These are phyloP conservation scores for Leptestheria dahalacensis DNA, from an alignment of 1,140 invertebrate genomes.

Conservation along the genomic window DNA sequence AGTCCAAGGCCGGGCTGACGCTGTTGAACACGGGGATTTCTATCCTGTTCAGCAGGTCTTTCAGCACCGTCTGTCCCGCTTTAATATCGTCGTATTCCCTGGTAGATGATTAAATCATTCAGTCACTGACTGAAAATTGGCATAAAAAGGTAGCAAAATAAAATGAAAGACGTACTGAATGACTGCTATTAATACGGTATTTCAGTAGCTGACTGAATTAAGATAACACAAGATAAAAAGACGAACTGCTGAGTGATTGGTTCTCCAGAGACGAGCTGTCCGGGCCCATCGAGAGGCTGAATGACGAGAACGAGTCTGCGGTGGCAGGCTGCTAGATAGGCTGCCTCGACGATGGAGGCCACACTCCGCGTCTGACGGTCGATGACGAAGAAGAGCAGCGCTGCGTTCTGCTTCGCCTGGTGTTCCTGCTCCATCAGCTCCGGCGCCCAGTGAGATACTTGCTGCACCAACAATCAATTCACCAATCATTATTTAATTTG, in stretches of 20 bases:
- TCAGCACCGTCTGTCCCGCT: conserved; percentile 42
- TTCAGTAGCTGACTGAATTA: too few species aligned
- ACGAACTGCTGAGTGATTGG: conserved; percentile 58
- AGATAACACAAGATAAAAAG: too few species aligned
- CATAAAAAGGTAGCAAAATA: conserved; percentile 19
- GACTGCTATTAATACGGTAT: too few species aligned
- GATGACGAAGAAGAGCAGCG: conserved; percentile 82
- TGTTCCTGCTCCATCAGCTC: conserved; percentile 85
- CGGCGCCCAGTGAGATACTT: conserved; percentile 88
- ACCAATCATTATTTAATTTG: too few species aligned
- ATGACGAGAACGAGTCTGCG: conserved; percentile 73
- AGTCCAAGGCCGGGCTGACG: conserved; percentile 42
- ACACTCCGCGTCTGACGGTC: conserved; percentile 85
- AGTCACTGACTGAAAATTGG: background rate
- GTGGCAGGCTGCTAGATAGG: conserved; percentile 60
- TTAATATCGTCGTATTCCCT: conserved; percentile 51
- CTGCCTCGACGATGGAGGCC: conserved; percentile 82
- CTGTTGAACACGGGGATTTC: conserved; percentile 52
- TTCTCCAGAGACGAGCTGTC: conserved; percentile 62
- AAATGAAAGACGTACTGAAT: conserved; percentile 25
- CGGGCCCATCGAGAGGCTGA: conserved; percentile 53
- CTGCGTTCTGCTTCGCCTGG: conserved; percentile 77
- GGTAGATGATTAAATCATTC: background rate
- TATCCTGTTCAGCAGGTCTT: conserved; percentile 49
- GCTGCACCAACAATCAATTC: conserved; percentile 38